phyloP scores from a whole-genome alignment of 2,888 invertebrate species.

The Elysia crispata region DNA sequence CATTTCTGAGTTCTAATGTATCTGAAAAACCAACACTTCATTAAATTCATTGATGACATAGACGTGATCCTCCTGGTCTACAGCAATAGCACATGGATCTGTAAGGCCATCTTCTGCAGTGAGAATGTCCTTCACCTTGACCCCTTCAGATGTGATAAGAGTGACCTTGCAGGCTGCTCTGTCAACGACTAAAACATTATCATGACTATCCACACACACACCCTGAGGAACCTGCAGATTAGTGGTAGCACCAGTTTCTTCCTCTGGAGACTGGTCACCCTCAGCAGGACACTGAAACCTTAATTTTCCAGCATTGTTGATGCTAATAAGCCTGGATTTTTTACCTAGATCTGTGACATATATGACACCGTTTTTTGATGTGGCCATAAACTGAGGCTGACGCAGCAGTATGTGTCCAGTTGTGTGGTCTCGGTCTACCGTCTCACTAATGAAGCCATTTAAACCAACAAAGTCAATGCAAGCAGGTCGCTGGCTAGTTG shows the following conservation, averaged over 20 bases:
- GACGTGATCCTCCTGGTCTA: slow-evolving; percentile 34
- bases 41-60: slow-evolving; percentile 46
- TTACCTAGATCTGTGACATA: slow-evolving; percentile 31
- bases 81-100: slow-evolving; percentile 41
- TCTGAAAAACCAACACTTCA: slow-evolving; percentile 41
- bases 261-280: neutral
- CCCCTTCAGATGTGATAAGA: slow-evolving; percentile 34
- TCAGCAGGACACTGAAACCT: slow-evolving; percentile 20
- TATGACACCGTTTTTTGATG: slow-evolving; percentile 40
- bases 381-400: slow-evolving; percentile 34
- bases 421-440: slow-evolving; percentile 40
- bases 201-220: slow-evolving; percentile 35
- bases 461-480: slow-evolving; percentile 46
- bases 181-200: slow-evolving; percentile 39
- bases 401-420: slow-evolving; percentile 32
- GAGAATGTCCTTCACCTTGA: slow-evolving; percentile 40
- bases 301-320: slow-evolving; percentile 48
- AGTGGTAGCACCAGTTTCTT: neutral
- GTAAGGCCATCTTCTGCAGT: slow-evolving; percentile 41
- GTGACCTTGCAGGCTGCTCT: slow-evolving; percentile 18
- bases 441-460: slow-evolving; percentile 48
- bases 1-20: neutral
- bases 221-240: slow-evolving; percentile 31
- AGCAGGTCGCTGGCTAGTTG: slow-evolving; percentile 28
- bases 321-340: slow-evolving; percentile 25